These are phyloP conservation scores for Himantopus leucocephalus DNA, from an alignment of 2,113 vertebrate genomes.

Conservation along the genomic window DNA sequence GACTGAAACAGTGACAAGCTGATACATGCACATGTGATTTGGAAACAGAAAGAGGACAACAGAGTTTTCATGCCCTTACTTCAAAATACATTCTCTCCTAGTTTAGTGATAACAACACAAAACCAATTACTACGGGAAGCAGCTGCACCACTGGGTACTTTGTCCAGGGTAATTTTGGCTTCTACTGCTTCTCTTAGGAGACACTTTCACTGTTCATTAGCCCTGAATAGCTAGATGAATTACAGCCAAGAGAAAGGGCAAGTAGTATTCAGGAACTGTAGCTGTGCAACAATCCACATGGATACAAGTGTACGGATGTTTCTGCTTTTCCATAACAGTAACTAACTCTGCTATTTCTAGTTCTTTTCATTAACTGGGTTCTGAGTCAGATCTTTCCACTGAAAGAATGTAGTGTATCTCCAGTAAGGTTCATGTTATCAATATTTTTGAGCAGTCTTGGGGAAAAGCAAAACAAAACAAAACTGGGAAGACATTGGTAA, in stretches of 20 bases:
- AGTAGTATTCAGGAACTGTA: not conserved
- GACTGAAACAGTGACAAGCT: not conserved
- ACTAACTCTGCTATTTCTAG: not conserved
- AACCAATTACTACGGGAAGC: not conserved
- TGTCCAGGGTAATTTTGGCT: not conserved
- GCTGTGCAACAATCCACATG: not conserved
- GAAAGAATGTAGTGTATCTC: not conserved
- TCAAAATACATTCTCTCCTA: not conserved
- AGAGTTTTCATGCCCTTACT: not conserved
- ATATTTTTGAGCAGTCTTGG: not conserved
- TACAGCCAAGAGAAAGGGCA: not conserved
- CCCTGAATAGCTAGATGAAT: not conserved
- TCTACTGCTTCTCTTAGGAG: not conserved
- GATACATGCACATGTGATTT: not conserved
- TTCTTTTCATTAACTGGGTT: not conserved
- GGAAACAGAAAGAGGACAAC: not conserved
- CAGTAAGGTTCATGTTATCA: not conserved
- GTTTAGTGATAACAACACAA: not conserved
- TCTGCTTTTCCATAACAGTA: not conserved
- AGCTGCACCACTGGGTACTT: not conserved
- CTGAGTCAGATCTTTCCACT: not conserved
- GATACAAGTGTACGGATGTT: not conserved
- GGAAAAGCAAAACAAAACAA: not conserved
- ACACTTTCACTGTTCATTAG: not conserved
- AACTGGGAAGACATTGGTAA: not conserved